phyloP scores from a whole-genome alignment of 1,140 invertebrate species.

The Diploscapter pachys region DNA sequence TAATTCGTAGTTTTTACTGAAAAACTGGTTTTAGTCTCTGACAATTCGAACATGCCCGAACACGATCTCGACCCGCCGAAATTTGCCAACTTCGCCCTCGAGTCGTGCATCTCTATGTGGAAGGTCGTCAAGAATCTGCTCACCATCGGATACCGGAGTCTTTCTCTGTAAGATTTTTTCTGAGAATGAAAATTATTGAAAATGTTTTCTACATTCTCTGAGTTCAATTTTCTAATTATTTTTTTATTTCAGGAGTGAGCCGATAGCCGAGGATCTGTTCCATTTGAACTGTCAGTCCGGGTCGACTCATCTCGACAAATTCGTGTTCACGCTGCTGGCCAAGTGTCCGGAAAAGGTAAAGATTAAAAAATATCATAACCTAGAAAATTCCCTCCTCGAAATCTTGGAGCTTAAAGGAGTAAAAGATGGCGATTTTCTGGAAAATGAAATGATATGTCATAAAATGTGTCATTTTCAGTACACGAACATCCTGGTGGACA shows the following conservation, averaged over 20 bases:
- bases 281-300: slow-evolving; percentile 80
- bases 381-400: no score
- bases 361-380: no score
- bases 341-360: slow-evolving; percentile 83
- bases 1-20: neutral
- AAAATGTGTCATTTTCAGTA: neutral
- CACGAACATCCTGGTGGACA: neutral
- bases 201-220: neutral
- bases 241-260: slow-evolving; percentile 1
- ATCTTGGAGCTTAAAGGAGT: no score
- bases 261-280: slow-evolving; percentile 68
- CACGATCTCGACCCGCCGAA: slow-evolving; percentile 95
- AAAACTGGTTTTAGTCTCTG: slow-evolving; percentile 47
- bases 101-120: slow-evolving; percentile 83
- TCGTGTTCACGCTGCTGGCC: slow-evolving; percentile 88
- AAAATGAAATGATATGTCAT: no score
- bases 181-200: neutral
- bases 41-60: slow-evolving; percentile 82
- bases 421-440: no score
- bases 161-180: neutral
- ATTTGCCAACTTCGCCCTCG: slow-evolving; percentile 84
- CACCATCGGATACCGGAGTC: slow-evolving; percentile 30
- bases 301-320: slow-evolving; percentile 90
- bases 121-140: slow-evolving; percentile 79
- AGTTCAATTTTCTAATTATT: neutral